Evolutionary conservation across 2,113 vertebrate species (phyloP), one percentile per base, ranked within the genome.

Genomic region (Solea solea): DNA sequence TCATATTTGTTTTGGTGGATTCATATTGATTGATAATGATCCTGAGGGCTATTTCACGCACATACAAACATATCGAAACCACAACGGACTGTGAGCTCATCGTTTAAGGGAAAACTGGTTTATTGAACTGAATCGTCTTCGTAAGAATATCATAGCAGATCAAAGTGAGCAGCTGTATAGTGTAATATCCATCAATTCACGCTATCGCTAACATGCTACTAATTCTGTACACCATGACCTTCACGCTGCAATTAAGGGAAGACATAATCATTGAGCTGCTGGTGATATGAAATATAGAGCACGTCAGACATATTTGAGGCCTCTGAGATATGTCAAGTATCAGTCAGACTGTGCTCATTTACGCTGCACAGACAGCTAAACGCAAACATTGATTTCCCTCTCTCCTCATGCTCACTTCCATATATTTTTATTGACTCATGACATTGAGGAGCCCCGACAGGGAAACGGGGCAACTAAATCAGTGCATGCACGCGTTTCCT

Each of bases 1-100:
- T 90, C 90, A 90, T 87, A 86, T 87, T 91, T 90, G 78, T 90
- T 90, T 90, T 80, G 76, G 83, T 87, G 74, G n/a, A n/a, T n/a
- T n/a, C n/a, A n/a, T n/a, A n/a, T n/a, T n/a, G n/a, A n/a, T n/a
- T n/a, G n/a, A n/a, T n/a, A n/a, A n/a, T 21, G 21, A 21, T 21
- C 21, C 21, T 21, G 21, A 21, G 21, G 21, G 21, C 21, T 21
- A 21, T 21, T 21, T 21, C 21, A 8, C 15, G n/a, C 48, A 50
- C 15, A 1, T 1, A 34, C 28, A n/a, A 49, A 49, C 48, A 16
- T 7, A 49, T 7, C 14, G 3, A 8, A 7, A 49, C 15, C 8
- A 4, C 2, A 2, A 34, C 2, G 2, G 28, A 34, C 28, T 34
- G 28, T 34, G 34, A 34, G 5, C 34, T 34, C 5, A 34, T 34